Conservation (phyloP, 2,888 invertebrate species). For the Mycalesis mineus region DNA sequence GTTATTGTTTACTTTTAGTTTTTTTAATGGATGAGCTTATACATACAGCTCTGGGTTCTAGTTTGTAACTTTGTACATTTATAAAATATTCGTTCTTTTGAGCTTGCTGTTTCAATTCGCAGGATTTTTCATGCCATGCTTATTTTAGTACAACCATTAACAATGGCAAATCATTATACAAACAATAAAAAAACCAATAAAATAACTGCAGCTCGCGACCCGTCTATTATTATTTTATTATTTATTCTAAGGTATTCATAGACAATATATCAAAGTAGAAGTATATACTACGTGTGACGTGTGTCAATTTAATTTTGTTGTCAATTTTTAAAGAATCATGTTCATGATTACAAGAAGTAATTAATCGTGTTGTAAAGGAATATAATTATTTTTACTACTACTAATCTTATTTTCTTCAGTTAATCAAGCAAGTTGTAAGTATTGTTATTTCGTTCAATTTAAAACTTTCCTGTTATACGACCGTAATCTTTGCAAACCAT, state of each 20-base stretch:
- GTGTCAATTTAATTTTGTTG: constrained; percentile 1
- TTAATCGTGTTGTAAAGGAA: background rate
- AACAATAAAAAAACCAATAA: no score
- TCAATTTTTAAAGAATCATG: constrained; percentile 48
- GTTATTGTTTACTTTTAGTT: background rate
- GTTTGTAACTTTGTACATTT: no score
- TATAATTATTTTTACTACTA: background rate
- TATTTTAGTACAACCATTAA: no score
- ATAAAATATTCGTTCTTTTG: no score
- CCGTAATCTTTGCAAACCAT: background rate
- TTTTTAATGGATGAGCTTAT: no score
- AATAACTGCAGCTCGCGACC: no score
- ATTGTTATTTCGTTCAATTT: background rate
- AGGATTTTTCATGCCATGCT: no score
- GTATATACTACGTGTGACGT: background rate
- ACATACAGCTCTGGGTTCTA: no score
- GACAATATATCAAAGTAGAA: background rate
- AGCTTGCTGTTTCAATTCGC: no score
- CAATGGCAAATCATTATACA: no score
- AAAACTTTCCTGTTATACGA: background rate
- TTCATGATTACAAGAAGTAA: constrained; percentile 32
- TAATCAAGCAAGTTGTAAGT: constrained; percentile 24
- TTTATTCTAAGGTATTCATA: background rate
- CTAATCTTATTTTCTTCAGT: constrained; percentile 8
- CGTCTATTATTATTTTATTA: background rate